These are phyloP conservation scores for Rhingia rostrata DNA, from an alignment of 2,888 invertebrate genomes.

Conservation along the genomic window DNA sequence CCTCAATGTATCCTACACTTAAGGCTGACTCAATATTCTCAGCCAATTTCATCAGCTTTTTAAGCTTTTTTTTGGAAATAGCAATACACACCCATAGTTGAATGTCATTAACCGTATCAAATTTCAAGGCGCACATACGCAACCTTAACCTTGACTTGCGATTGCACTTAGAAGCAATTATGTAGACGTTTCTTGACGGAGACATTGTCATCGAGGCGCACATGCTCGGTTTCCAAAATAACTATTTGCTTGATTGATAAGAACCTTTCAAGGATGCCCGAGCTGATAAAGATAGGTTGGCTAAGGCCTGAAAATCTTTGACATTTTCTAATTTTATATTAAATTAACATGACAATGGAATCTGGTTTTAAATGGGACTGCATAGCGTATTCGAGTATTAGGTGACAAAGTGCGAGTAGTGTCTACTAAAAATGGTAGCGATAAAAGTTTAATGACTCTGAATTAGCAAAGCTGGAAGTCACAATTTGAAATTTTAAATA, in stretches of 20 bases:
- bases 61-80: not conserved
- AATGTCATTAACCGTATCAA: constrained; percentile 2
- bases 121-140: constrained; percentile 1
- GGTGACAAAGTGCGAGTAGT: too few species aligned
- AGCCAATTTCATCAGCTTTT: constrained; percentile 38
- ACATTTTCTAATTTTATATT: not conserved
- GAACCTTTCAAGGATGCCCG: not conserved
- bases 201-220: constrained; percentile 11
- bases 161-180: constrained; percentile 14
- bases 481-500: too few species aligned
- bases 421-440: too few species aligned
- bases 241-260: constrained; percentile 26
- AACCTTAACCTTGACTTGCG: constrained; percentile 39
- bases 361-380: too few species aligned
- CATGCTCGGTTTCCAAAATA: constrained; percentile 7
- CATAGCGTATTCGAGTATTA: too few species aligned
- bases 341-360: constrained; percentile 6
- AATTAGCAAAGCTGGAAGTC: too few species aligned
- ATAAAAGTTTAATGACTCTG: too few species aligned
- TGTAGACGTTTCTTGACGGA: constrained; percentile 9
- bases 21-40: constrained; percentile 24
- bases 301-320: not conserved
- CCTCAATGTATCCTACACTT: not conserved
- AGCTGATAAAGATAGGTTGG: not conserved
- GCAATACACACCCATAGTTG: not conserved